Conservation (phyloP, 2,113 vertebrate species). For the Aramus guarauna region DNA sequence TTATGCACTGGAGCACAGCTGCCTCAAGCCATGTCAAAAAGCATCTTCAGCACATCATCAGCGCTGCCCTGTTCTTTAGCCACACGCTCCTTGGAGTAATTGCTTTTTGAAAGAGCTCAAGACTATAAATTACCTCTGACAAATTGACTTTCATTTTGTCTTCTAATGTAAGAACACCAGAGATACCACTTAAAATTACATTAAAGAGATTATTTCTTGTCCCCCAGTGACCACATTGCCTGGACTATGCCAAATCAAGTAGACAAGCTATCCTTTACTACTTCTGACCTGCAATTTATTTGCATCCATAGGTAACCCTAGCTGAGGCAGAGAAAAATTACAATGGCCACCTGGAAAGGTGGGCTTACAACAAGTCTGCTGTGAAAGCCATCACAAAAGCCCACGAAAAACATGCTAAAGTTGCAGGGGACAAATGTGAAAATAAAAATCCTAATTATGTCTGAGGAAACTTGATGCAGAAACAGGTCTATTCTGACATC, state of each 20-base stretch:
- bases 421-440: not conserved
- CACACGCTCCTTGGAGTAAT: not conserved
- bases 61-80: not conserved
- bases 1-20: not conserved
- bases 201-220: not conserved
- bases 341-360: not conserved
- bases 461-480: not conserved
- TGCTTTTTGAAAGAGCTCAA: not conserved
- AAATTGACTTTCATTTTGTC: conserved; percentile 57
- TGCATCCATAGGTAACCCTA: not conserved
- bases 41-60: not conserved
- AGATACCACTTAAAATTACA: not conserved
- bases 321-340: not conserved
- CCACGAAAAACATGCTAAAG: not conserved
- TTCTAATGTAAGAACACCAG: not conserved
- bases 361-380: not conserved
- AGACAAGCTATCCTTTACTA: not conserved
- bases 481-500: not conserved
- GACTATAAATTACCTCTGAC: conserved; percentile 28
- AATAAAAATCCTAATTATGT: not conserved
- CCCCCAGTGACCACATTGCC: not conserved
- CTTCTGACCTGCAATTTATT: not conserved
- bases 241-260: not conserved
- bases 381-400: not conserved
- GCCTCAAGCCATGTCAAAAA: not conserved